These are phyloP conservation scores for Sebastes nivosus DNA, from an alignment of 2,797 vertebrate species.

Conservation along the genomic window DNA sequence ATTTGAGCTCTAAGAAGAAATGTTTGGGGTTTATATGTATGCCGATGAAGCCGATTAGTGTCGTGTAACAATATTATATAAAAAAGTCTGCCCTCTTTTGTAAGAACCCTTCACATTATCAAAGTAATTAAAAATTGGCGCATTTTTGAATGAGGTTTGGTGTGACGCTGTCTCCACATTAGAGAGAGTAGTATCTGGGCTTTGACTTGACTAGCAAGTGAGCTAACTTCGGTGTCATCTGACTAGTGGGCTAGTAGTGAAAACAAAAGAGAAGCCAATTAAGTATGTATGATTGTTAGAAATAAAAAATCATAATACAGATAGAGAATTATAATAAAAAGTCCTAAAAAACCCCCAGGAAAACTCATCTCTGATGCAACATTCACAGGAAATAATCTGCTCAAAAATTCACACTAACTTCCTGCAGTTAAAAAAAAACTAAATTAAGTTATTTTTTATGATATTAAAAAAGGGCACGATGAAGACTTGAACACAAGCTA, in stretches of 20 bases:
- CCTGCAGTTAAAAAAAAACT: too few species aligned
- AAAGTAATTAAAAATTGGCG: fast-evolving
- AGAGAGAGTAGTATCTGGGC: background rate
- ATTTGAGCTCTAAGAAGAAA: background rate
- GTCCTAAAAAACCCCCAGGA: too few species aligned
- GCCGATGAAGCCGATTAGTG: background rate
- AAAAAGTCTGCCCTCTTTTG: fast-evolving
- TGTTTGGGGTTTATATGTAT: background rate
- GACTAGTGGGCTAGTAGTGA: background rate
- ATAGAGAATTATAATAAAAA: too few species aligned
- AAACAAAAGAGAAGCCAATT: too few species aligned
- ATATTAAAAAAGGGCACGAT: too few species aligned
- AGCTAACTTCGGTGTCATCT: slow-evolving; percentile 7
- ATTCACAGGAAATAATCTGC: too few species aligned
- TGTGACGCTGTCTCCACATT: background rate
- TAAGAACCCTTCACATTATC: fast-evolving
- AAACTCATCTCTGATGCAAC: too few species aligned
- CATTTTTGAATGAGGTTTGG: background rate
- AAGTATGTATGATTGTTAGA: too few species aligned
- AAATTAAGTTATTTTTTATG: too few species aligned
- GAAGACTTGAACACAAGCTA: too few species aligned
- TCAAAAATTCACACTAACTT: too few species aligned
- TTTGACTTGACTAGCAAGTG: background rate
- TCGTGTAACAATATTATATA: fast-evolving
- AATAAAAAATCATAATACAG: too few species aligned